Evolutionary conservation across 2,888 invertebrate species (phyloP), one percentile per base, ranked within the genome.

Genomic region (Trachelus troglodyta): DNA sequence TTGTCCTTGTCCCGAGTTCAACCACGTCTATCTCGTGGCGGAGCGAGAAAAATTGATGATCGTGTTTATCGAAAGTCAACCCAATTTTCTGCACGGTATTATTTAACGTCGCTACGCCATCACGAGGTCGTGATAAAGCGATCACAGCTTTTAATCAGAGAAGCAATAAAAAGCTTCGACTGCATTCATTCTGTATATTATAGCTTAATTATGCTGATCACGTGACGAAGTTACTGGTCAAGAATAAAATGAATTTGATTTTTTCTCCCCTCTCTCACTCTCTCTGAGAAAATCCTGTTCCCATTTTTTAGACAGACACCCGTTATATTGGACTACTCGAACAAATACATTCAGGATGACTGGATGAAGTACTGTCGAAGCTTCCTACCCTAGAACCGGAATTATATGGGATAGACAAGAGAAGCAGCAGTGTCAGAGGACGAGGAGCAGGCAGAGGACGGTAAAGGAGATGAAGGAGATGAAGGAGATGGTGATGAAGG

Each of bases 181-280:
- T 56, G 1, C 56, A 56, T 56, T 23, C 9, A 2, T 56, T 56
- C 6, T 9, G 9, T 56, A 56, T 23, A 56, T 56, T 2, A 56
- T 23, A 56, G 56, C 56, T 23, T 23, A 23, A 15, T 56, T 56
- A 56, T 9, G 56, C 56, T 56, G 31, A 69, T 35, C 80, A 75
- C 78, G 77, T 77, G 80, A 77, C 56, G 76, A 71, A 71, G 71
- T 73, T 35, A 78, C 69, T 40, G 30, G 71, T 76, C 56, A 75
- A 80, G 83, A 80, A 85, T 84, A 84, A 85, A 87, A 88, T 87
- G 85, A 85, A 85, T 85, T 85, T 86, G 85, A 86, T 85, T 87
- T 81, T 79, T 79, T 84, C 80, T 80, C 81, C 2, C 23, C 84
- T 23, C 23, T 56, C 4, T 37, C 33, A 3, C 33, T 33, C 37